Evolutionary conservation across 2,888 invertebrate species (phyloP).

Genomic region (Mallateleia sp.): DNA sequence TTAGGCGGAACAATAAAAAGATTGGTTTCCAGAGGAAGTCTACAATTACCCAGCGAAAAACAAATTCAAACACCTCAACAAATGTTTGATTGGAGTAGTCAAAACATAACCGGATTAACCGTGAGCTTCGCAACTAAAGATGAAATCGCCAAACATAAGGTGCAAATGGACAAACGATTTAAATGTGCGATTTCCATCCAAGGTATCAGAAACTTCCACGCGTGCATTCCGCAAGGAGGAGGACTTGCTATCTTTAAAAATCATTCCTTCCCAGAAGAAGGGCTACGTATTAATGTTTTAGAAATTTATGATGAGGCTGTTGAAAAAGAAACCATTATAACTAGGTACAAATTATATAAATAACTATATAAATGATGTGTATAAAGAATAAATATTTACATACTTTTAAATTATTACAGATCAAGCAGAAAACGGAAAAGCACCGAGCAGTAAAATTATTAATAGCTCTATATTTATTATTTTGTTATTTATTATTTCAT

Average conservation of each 20-base stretch:
- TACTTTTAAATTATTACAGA: no score
- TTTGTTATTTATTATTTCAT: no score
- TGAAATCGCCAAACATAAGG: background rate
- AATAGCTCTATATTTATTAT: no score
- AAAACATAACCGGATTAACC: no score
- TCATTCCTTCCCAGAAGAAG: slow-evolving; percentile 22
- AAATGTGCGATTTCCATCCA: slow-evolving; percentile 38
- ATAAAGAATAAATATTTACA: no score
- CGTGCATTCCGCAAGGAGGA: slow-evolving; percentile 38
- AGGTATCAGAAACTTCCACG: slow-evolving; percentile 61
- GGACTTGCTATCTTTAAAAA: slow-evolving; percentile 25
- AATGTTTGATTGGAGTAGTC: no score
- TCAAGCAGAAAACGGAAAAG: no score
- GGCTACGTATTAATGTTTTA: background rate
- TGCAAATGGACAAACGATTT: slow-evolving; percentile 50
- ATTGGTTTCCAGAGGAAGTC: slow-evolving; percentile 60
- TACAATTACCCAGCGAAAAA: no score
- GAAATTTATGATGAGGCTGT: slow-evolving; percentile 15
- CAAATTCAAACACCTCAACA: no score
- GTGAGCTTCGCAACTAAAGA: background rate
- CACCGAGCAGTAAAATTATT: no score
- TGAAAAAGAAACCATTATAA: slow-evolving; percentile 23
- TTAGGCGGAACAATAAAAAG: slow-evolving; percentile 72
- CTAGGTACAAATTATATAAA: no score
- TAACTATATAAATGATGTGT: no score